Evolutionary conservation across 2,113 vertebrate species (phyloP).

Genomic region (Calyptommatus sinebrachiatus): DNA sequence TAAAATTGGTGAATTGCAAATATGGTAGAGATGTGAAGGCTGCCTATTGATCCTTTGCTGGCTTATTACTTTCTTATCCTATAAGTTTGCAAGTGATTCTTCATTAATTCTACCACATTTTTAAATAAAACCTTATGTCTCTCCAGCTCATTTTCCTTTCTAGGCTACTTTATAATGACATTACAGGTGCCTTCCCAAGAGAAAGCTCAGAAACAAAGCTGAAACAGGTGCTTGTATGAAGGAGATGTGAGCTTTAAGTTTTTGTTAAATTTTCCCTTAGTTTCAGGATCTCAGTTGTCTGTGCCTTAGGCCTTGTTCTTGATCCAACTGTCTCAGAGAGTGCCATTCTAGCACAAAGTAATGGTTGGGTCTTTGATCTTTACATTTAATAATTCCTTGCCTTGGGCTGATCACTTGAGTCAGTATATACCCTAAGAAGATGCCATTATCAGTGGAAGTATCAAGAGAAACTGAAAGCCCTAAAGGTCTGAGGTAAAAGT

Average conservation of each 20-base stretch:
- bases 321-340: constrained; percentile 2
- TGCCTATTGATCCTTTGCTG: too few relatives aligned
- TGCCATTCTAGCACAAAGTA: constrained; percentile 1
- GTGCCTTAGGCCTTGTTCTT: neutral
- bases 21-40: too few relatives aligned
- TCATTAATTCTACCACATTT: neutral
- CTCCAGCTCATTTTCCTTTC: neutral
- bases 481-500: too few relatives aligned
- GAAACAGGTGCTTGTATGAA: neutral
- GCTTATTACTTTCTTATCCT: neutral
- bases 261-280: constrained; percentile 1
- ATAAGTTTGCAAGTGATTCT: constrained; percentile 9
- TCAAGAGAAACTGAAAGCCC: too few relatives aligned
- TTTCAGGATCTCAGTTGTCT: neutral
- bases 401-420: constrained; percentile 9
- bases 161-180: neutral
- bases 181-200: neutral
- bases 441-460: too few relatives aligned
- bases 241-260: neutral
- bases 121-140: neutral
- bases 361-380: constrained; percentile 9
- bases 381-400: constrained; percentile 18
- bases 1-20: too few relatives aligned
- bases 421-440: neutral
- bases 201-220: neutral